phyloP scores from a whole-genome alignment of 2,888 invertebrate species.

The Psococerastis gibbosa region DNA sequence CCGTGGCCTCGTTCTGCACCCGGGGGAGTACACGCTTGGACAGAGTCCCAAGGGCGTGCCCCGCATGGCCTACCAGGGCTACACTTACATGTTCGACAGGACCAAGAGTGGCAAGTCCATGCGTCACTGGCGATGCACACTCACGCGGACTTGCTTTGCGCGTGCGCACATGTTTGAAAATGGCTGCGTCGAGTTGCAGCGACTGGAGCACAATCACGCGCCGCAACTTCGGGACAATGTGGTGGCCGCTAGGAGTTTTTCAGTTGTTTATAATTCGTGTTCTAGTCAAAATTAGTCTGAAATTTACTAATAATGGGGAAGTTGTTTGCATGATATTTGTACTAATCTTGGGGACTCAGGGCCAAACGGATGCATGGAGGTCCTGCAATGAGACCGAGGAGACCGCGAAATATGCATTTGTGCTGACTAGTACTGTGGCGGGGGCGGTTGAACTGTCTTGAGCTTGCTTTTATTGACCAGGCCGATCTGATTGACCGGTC shows the following conservation, averaged over 20 bases:
- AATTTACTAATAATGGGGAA: no score
- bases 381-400: no score
- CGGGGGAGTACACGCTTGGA: constrained; percentile 1
- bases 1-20: not conserved
- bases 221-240: not conserved
- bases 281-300: no score
- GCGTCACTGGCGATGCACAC: constrained; percentile 6
- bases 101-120: constrained; percentile 1
- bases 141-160: constrained; percentile 5
- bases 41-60: not conserved
- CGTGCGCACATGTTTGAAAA: constrained; percentile 4
- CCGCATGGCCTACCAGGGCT: not conserved
- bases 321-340: no score
- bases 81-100: constrained; percentile 6
- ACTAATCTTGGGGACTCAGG: no score
- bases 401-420: no score
- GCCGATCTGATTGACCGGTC: no score
- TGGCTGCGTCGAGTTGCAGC: not conserved
- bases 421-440: no score
- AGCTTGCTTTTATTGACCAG: no score
- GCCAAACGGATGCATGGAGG: no score
- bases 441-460: no score
- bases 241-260: not conserved
- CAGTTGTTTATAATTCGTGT: no score
- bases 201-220: constrained; percentile 2